phyloP scores from a whole-genome alignment of 2,113 vertebrate species.

The Bos javanicus region DNA sequence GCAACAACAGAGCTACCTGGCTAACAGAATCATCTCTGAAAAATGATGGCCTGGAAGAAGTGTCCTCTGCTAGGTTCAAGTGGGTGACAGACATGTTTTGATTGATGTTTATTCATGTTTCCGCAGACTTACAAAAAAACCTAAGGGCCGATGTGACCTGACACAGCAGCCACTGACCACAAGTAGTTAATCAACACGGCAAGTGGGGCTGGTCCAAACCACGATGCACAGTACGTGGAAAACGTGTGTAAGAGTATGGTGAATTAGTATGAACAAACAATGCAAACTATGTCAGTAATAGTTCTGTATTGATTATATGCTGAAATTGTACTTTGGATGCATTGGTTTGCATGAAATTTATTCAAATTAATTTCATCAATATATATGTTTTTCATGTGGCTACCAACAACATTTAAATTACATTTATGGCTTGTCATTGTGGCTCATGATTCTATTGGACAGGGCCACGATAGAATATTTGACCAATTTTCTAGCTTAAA shows the following conservation, averaged over 20 bases:
- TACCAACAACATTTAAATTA: neutral
- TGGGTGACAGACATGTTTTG: neutral
- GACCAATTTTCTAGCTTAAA: neutral
- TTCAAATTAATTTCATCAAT: neutral
- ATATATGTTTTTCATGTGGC: neutral
- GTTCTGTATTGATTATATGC: neutral
- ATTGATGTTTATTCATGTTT: neutral
- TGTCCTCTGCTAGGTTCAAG: neutral
- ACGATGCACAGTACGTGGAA: rapidly evolving
- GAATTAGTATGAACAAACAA: neutral
- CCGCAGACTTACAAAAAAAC: neutral
- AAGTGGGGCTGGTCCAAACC: neutral
- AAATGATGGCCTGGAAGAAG: neutral
- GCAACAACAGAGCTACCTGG: neutral
- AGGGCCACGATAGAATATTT: neutral
- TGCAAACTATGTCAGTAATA: neutral
- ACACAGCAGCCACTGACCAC: neutral
- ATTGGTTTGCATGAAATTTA: neutral
- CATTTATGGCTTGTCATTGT: neutral
- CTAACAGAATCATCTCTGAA: neutral
- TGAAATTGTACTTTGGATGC: neutral
- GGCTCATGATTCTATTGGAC: neutral
- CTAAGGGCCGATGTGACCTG: rapidly evolving
- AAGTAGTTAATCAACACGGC: too few species aligned
- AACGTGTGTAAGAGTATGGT: rapidly evolving